Evolutionary conservation across 1,140 invertebrate species (phyloP), one percentile per base, ranked within the genome.

Genomic region (Leguminivora glycinivorella): DNA sequence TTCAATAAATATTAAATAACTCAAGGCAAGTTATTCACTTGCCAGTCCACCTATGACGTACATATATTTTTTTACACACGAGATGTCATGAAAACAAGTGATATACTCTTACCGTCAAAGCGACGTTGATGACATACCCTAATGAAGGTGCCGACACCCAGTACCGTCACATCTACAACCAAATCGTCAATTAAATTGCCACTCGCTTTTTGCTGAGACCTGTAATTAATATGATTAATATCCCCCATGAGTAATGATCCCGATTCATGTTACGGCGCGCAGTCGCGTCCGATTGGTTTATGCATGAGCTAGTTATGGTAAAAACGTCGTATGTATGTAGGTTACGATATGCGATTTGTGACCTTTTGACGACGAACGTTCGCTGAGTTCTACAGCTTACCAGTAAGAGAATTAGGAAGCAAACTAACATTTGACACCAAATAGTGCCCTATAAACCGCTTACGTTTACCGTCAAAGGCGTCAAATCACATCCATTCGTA

Each of bases 171-270:
- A 52, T 52, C 12, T 38, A 29, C 31, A 26, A 17, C 25, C 58
- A 31, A 63, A 63, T 34, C 26, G 29, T 34, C 58, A 63, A 31
- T 17, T 63, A 63, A 63, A 63, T 63, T 63, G 58, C 7, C 58
- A 63, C 58, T 63, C 58, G n/a, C 58, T 63, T 63, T 63, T 63
- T 26, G 25, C 58, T 12, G 26, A 63, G 58, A 29, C 58, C 26
- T 17, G 25, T 63, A 34, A 63, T 63, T 63, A 63, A 63, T 63
- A n/a, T 63, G 58, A 63, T 63, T 63, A 63, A 63, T 63, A 63
- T 63, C 25, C 25, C 58, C 58, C 29, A 31, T 63, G 58, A 63
- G 58, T 63, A 63, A 63, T 63, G 58, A 29, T 29, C 25, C 58
- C 47, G 58, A 63, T 29, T 63, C 58, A 63, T 63, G 47, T 52